Evolutionary conservation across 2,888 invertebrate species (phyloP).

Genomic region (Scrobipalpa costella): DNA sequence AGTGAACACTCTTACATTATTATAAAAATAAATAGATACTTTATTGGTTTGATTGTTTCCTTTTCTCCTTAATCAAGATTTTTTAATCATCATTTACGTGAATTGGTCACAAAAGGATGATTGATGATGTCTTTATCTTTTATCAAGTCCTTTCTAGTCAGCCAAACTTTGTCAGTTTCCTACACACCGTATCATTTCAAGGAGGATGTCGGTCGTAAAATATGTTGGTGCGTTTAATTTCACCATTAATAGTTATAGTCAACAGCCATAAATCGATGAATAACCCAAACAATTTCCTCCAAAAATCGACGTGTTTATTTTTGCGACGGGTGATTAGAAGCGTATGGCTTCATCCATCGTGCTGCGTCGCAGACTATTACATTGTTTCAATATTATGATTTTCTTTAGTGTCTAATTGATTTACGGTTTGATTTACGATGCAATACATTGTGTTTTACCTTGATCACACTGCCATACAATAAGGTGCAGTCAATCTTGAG

Average conservation of each 20-base stretch:
- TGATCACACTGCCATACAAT: too few relatives aligned
- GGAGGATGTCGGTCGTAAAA: slow-evolving; percentile 75
- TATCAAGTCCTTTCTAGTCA: slow-evolving; percentile 5
- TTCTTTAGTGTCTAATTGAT: too few relatives aligned
- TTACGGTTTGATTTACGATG: too few relatives aligned
- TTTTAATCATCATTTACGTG: too few relatives aligned
- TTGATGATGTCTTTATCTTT: background rate
- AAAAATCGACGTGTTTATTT: slow-evolving; percentile 30
- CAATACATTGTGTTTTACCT: too few relatives aligned
- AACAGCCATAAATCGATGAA: slow-evolving; percentile 51
- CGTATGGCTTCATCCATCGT: background rate
- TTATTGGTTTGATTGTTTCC: too few relatives aligned
- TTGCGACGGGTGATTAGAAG: slow-evolving; percentile 6
- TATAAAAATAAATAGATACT: too few relatives aligned
- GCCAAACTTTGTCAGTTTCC: slow-evolving; percentile 26
- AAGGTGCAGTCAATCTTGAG: too few relatives aligned
- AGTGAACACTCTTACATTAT: too few relatives aligned
- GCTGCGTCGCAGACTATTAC: background rate
- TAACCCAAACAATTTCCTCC: slow-evolving; percentile 41
- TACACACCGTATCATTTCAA: slow-evolving; percentile 46
- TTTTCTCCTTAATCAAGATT: too few relatives aligned
- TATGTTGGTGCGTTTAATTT: slow-evolving; percentile 74
- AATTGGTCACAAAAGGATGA: too few relatives aligned
- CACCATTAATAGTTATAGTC: slow-evolving; percentile 67
- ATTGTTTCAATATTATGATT: background rate